Conservation (phyloP, 2,113 vertebrate species). For the Gallinago undulata region DNA sequence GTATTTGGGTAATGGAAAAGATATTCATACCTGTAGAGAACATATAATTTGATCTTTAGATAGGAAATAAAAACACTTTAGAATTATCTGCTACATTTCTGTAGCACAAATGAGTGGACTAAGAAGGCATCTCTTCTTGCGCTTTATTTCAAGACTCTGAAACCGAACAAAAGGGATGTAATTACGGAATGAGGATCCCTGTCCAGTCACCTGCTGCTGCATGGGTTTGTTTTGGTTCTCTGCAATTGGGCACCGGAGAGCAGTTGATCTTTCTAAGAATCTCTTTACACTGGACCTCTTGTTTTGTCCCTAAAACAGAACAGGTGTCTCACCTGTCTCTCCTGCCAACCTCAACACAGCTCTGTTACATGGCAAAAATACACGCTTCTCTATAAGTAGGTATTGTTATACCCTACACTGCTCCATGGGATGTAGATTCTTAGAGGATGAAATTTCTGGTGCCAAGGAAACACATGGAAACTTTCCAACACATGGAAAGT, state of each 20-base stretch:
- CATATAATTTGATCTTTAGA: background rate
- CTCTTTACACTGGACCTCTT: background rate
- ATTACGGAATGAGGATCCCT: background rate
- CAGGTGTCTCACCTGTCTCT: background rate
- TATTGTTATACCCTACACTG: background rate
- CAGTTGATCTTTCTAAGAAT: background rate
- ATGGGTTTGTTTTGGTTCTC: background rate
- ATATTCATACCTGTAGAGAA: background rate
- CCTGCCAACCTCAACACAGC: background rate
- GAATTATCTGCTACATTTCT: background rate
- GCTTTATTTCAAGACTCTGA: background rate
- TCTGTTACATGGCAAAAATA: background rate
- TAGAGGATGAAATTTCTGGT: background rate
- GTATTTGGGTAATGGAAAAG: background rate
- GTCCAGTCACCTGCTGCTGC: background rate
- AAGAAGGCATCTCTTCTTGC: background rate
- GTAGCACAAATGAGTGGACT: background rate
- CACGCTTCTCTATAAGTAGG: background rate
- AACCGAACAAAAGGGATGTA: background rate
- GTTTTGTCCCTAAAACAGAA: background rate
- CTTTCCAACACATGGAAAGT: background rate
- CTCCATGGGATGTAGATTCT: background rate
- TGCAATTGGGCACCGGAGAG: accelerated
- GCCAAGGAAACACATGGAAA: background rate
- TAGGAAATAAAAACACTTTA: background rate